Evolutionary conservation across 2,888 invertebrate species (phyloP), one percentile per base, ranked within the genome.

Genomic region (Drosophila aldrichi): DNA sequence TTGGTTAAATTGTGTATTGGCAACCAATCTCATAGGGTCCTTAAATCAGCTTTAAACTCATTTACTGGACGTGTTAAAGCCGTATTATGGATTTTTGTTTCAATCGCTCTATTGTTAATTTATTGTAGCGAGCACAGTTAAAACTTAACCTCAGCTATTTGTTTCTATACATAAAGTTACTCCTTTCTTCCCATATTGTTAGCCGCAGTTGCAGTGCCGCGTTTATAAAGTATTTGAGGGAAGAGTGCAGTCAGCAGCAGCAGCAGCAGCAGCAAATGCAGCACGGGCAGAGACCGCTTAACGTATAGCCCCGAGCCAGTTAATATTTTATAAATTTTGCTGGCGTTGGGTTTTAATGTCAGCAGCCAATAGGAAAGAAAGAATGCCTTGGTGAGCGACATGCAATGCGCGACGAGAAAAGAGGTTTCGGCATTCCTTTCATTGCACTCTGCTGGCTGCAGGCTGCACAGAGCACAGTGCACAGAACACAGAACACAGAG

Each of bases 301-400:
- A 65, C 77, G 63, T 55, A 52, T 63, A 61, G 52, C 60, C 56
- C 48, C 46, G 46, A 82, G 77, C 77, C 75, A 87, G 84, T 87
- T 89, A 87, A 89, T 87, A 89, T 85, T 89, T 87, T 89, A 87
- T 87, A 87, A 78, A 89, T 84, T 87, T 84, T 76, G 70, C 86
- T 79, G 65, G 79, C 82, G 61, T 58, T 70, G 82, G 82, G 77
- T 85, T 88, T 83, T 88, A 83, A 83, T 83, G 82, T 88, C 71
- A 76, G 66, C 62, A 67, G 73, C 78, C 84, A 82, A 86, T 84
- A 81, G 84, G 72, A 87, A 70, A 81, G 87, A 68, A 87, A 74
- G 83, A 87, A 87, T 79, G 66, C 66, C 43, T 61, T 63, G 68
- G n/a, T 64, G 68, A 76, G 77, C 49, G 49, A 67, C 73, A 84